Evolutionary conservation across 2,113 vertebrate genomes (phyloP), one percentile per base, ranked within the genome.

Genomic region (Ceuthmochares aereus): DNA sequence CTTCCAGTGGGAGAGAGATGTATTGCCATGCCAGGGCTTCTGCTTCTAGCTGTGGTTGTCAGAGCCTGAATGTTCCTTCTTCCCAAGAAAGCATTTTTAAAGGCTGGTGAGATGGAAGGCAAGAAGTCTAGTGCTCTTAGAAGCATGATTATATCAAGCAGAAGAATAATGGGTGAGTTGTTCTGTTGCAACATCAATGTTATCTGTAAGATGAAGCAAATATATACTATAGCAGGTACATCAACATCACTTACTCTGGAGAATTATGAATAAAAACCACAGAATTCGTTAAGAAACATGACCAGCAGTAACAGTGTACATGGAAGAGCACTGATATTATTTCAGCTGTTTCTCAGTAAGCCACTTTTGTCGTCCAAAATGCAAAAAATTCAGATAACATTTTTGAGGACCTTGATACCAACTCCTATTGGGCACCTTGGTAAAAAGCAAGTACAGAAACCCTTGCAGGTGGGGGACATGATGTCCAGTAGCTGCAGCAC

Each of bases 91-190:
- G 68, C 60, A 47, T 84, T 91, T 95, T 87, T 58, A 94, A 87
- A 91, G 32, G 59, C 92, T 87, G 92, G 73, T 94, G 93, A 90
- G 42, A 82, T 78, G 49, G 76, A 95, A 95, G 69, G 43, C 66
- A 70, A 84, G 52, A 84, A 29, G 29, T 58, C 29, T 29, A 18
- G 16, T 45, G 67, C 40, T 62, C 74, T 82, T 82, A 73, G 30
- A 94, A 69, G 20, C 20, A 8, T 55, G 36, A 42, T 76, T 72
- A 62, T 14, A 32, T 60, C 69, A 20, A 78, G 27, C 19, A 76
- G 66, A 81, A 87, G 34, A 89, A 23, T 15, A 87, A 42, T 80
- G 87, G 13, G 19, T 34, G 64, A 25, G 45, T 52, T 79, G 9
- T 21, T 82, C 25, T 79, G n/a, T 76, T 95, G 56, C 21, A 74